phyloP scores from a whole-genome alignment of 1,140 invertebrate genomes.

The Chironomus striatipennis region DNA sequence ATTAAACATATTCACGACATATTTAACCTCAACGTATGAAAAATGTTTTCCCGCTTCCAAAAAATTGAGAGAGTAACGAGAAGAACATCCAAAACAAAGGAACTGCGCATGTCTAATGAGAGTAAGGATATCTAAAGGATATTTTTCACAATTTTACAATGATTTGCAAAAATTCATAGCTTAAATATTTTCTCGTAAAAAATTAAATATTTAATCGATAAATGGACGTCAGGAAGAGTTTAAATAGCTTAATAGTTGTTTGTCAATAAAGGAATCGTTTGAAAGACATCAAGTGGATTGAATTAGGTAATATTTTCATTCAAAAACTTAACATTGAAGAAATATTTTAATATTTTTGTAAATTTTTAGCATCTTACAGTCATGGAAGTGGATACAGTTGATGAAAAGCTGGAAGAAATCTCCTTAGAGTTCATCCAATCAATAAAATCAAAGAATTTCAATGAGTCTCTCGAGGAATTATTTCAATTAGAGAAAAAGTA shows the following conservation, averaged over 20 bases:
- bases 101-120: background rate
- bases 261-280: background rate
- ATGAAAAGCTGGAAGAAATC: background rate
- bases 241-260: background rate
- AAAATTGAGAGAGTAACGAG: no score
- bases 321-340: background rate
- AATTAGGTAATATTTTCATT: slow-evolving; percentile 9
- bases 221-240: background rate
- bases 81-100: background rate
- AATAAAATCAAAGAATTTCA: background rate
- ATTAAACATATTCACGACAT: background rate
- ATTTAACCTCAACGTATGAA: background rate
- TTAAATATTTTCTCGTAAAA: background rate
- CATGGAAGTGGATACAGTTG: background rate
- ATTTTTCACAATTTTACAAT: background rate
- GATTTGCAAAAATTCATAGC: slow-evolving; percentile 18
- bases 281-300: background rate
- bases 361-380: background rate
- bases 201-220: background rate
- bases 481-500: background rate
- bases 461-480: background rate
- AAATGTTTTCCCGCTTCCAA: background rate
- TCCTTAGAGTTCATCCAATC: background rate
- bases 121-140: slow-evolving; percentile 10
- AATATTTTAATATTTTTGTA: background rate